Evolutionary conservation across 1,140 invertebrate species (phyloP), one percentile per base, ranked within the genome.

Genomic region (Drosophila quadrilineata): DNA sequence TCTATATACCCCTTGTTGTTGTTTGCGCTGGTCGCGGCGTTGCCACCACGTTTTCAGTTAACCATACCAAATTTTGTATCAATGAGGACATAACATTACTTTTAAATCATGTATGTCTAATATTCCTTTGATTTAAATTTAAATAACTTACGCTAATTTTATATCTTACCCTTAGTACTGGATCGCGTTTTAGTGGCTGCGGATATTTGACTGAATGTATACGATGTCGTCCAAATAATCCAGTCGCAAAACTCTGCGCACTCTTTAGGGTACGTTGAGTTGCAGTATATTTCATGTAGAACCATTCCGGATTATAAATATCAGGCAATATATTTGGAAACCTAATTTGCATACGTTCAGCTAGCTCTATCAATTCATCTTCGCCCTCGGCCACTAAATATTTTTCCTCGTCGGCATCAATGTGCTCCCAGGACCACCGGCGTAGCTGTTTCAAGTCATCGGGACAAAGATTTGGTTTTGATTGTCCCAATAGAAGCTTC

Each of bases 191-290:
- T 12, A 92, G 75, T 0, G 93, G 91, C 49, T 92, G 90, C 43
- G 93, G 92, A 91, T 92, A 95, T 67, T 89, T 88, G 10, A 95
- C 92, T 59, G 92, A 69, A 45, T 91, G 87, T 45, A 91, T 91
- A 12, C 91, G 90, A 67, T 92, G 88, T 64, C 91, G 91, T 16
- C 94, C 94, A 90, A 96, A 96, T 41, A 96, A 88, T 0, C 95
- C 95, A 36, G 92, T 90, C 1, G 93, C 91, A 90, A 96, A 96
- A 73, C 93, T 91, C 72, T 91, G 91, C 2, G 94, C 94, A 90
- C 95, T 96, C 75, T 93, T 92, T 59, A 93, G 90, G 1, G 95
- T 93, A 54, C 95, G 91, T 80, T 96, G 93, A 12, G 94, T 95
- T 3, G 92, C 92, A 26, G 95, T 96, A 69, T 93, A 94, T 74